Percentiles rank a stretch among this genome's conserved stretches.
Conservation (phyloP, 2,888 invertebrate species). For the Melinaea menophilus region DNA sequence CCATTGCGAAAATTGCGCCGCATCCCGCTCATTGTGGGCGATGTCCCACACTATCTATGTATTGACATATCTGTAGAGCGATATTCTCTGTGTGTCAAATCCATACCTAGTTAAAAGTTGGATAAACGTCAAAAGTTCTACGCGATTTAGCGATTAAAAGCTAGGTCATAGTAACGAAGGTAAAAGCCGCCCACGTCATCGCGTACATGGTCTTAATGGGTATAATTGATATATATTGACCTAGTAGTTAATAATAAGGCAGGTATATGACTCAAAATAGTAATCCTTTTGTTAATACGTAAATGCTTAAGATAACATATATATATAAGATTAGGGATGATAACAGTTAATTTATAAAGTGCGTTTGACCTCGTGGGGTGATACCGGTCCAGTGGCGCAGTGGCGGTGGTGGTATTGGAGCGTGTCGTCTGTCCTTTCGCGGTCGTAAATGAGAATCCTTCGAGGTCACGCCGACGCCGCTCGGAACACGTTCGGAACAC, state of each 20-base stretch:
- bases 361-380: slow-evolving; percentile 34
- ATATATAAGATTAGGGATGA: too few relatives aligned
- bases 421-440: slow-evolving; percentile 38
- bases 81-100: not conserved
- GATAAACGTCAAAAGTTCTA: slow-evolving; percentile 2
- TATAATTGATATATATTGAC: slow-evolving; percentile 23
- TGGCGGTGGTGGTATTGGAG: slow-evolving; percentile 15
- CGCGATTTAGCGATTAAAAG: slow-evolving; percentile 12
- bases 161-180: slow-evolving; percentile 12
- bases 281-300: slow-evolving; percentile 34
- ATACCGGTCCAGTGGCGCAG: slow-evolving; percentile 31
- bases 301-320: not conserved
- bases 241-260: slow-evolving; percentile 62
- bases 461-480: slow-evolving; percentile 66
- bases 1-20: slow-evolving; percentile 63
- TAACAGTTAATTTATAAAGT: too few relatives aligned
- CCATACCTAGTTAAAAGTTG: not conserved
- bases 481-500: slow-evolving; percentile 76
- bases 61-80: slow-evolving; percentile 28
- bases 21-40: slow-evolving; percentile 72
- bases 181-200: slow-evolving; percentile 19
- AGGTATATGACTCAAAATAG: slow-evolving; percentile 68
- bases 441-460: slow-evolving; percentile 69
- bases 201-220: slow-evolving; percentile 13
- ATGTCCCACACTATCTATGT: slow-evolving; percentile 45